These are phyloP conservation scores for Aradus depressus DNA, from an alignment of 2,888 invertebrate species.

Conservation along the genomic window DNA sequence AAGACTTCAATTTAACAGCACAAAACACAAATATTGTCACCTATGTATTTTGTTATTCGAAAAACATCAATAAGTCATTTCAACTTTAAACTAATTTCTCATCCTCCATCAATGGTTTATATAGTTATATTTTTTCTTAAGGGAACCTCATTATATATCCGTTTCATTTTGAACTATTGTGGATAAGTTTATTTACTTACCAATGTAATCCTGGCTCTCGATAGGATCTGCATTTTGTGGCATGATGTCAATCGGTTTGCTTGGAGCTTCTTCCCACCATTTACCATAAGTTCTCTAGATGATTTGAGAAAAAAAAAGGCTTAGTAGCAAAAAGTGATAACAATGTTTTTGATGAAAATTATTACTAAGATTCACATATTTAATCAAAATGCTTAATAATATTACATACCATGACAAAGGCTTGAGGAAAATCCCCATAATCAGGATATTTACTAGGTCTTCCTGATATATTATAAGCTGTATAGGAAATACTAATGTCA, in stretches of 20 bases:
- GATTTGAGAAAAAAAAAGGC: neutral
- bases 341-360: too few species aligned
- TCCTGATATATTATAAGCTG: conserved; percentile 75
- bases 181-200: conserved; percentile 39
- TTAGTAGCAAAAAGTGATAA: neutral
- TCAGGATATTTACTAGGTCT: conserved; percentile 74
- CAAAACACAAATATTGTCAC: too few species aligned
- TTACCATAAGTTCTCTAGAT: conserved; percentile 67
- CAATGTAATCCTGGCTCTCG: conserved; percentile 68
- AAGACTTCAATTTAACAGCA: too few species aligned
- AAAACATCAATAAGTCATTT: too few species aligned
- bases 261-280: conserved; percentile 75
- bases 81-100: too few species aligned
- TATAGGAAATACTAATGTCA: conserved; percentile 76
- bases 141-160: too few species aligned
- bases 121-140: too few species aligned
- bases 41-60: too few species aligned
- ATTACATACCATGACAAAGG: conserved; percentile 76
- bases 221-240: conserved; percentile 56
- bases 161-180: neutral
- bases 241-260: conserved; percentile 56
- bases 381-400: neutral
- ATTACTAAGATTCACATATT: neutral
- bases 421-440: conserved; percentile 84
- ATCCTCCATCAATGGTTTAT: too few species aligned